These are phyloP conservation scores for Caenorhabditis inopinata DNA, from an alignment of 1,140 invertebrate genomes.

Conservation along the genomic window DNA sequence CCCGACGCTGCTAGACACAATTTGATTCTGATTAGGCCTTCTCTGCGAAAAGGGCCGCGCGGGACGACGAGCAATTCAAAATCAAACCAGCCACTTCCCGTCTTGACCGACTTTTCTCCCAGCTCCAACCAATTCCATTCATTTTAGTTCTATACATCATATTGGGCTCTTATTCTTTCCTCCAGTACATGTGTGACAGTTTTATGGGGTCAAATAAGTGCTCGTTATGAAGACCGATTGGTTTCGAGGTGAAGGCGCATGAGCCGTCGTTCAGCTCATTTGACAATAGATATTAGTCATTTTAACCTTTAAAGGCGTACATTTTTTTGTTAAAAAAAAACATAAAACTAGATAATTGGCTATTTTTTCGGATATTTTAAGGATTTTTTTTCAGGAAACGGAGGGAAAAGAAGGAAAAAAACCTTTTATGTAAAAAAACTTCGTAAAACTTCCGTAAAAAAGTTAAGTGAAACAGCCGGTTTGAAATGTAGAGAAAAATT, in stretches of 20 bases:
- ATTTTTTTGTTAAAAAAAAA: no score
- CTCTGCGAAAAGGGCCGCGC: background rate
- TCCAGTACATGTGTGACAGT: background rate
- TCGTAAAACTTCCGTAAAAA: no score
- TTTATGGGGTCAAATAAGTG: slow-evolving; percentile 24
- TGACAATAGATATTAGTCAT: no score
- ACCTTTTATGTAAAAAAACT: no score
- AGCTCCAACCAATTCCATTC: background rate
- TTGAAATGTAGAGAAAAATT: no score
- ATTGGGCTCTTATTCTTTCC: background rate
- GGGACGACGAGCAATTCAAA: slow-evolving; percentile 7
- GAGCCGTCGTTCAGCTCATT: no score
- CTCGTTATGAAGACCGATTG: slow-evolving; percentile 29
- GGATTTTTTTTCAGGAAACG: no score
- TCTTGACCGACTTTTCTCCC: background rate
- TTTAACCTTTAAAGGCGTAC: no score
- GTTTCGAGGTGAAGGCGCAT: background rate
- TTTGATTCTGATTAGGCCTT: slow-evolving; percentile 24
- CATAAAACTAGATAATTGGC: no score
- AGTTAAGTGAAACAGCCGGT: no score
- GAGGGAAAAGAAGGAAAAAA: no score
- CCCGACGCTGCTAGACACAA: background rate
- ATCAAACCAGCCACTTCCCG: slow-evolving; percentile 29
- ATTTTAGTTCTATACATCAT: slow-evolving; percentile 27
- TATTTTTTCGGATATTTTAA: no score